Percentiles rank a stretch among this genome's conserved stretches.
Conservation (phyloP, 35 echinoderm and acorn worm species). For the Ophiothrix spiculata region DNA sequence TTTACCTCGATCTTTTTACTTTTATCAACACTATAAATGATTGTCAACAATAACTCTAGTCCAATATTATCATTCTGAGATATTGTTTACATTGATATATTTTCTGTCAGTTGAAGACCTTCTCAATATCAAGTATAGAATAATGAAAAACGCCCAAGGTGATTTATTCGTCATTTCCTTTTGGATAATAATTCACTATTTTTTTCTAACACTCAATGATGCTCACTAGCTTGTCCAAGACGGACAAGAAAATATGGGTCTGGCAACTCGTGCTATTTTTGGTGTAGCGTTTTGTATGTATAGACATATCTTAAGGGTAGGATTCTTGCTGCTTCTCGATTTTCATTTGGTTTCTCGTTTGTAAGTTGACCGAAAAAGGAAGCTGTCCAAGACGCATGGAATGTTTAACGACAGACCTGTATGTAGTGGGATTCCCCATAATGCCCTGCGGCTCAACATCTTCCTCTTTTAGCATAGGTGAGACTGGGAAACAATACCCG, state of each 20-base stretch:
- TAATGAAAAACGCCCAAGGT: not conserved
- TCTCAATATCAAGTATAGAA: not conserved
- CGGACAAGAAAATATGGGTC: slow-evolving; percentile 4
- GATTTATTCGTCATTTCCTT: slow-evolving; percentile 7
- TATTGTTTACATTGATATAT: not conserved
- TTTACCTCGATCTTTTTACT: not conserved
- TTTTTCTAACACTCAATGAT: not conserved
- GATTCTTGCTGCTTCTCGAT: not conserved
- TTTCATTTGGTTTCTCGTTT: not conserved
- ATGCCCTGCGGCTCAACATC: slow-evolving; percentile 2
- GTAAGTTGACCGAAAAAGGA: not conserved
- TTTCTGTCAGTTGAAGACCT: not conserved
- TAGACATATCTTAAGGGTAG: slow-evolving; percentile 11
- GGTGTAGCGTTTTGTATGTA: slow-evolving; percentile 15
- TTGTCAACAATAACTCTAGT: not conserved
- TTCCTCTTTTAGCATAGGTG: slow-evolving; percentile 11
- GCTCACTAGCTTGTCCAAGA: not conserved
- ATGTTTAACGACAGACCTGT: slow-evolving; percentile 8
- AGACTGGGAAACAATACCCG: slow-evolving; percentile 11
- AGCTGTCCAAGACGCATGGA: slow-evolving; percentile 2
- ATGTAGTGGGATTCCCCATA: slow-evolving; percentile 7
- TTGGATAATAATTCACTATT: not conserved
- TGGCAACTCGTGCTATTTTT: slow-evolving; percentile 10
- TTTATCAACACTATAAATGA: not conserved
- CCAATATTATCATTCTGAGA: not conserved